phyloP scores from a whole-genome alignment of 2,888 invertebrate species.

The Disparrhopalites patrizii region DNA sequence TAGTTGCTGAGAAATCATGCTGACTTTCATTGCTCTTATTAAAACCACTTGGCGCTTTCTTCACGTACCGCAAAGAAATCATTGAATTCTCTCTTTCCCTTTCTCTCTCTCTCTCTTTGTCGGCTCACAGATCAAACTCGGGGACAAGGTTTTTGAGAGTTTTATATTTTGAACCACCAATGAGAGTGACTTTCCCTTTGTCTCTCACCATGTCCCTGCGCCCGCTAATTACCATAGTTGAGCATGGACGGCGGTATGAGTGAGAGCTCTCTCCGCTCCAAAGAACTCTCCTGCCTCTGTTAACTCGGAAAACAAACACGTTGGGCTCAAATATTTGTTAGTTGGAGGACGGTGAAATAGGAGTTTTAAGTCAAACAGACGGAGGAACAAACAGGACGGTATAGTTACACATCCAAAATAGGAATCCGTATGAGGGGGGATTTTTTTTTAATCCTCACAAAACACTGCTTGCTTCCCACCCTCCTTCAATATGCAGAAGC shows the following conservation, averaged over 20 bases:
- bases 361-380: too few species aligned
- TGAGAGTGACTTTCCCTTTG: background rate
- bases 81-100: conserved; percentile 9
- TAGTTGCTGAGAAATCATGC: conserved; percentile 19
- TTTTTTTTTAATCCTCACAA: too few species aligned
- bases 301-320: background rate
- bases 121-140: too few species aligned
- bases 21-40: conserved; percentile 35
- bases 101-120: background rate
- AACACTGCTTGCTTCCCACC: too few species aligned
- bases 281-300: too few species aligned
- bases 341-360: background rate
- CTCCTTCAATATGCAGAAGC: too few species aligned
- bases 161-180: background rate
- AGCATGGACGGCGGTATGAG: background rate
- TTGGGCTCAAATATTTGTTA: background rate
- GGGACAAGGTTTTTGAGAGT: too few species aligned
- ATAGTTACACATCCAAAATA: too few species aligned
- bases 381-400: too few species aligned
- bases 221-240: background rate
- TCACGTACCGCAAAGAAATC: conserved; percentile 34
- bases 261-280: background rate
- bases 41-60: conserved; percentile 34
- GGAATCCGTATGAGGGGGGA: too few species aligned
- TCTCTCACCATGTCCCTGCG: too few species aligned